Evolutionary conservation across 2,113 vertebrate species (phyloP), one percentile per base, ranked within the genome.

Genomic region (Todiramphus saurophagus): DNA sequence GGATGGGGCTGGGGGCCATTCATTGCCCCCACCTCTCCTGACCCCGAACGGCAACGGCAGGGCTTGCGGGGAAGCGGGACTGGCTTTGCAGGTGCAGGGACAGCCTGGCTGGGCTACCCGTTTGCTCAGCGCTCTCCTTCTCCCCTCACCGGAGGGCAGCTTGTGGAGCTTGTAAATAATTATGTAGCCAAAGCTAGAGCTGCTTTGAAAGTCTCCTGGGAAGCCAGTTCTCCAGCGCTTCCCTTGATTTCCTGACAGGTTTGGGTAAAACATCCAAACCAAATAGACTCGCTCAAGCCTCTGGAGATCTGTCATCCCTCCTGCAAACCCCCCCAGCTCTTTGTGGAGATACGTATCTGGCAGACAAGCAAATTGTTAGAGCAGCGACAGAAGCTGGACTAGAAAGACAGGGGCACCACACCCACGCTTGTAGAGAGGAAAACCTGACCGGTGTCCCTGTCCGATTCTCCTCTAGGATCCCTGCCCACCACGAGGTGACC

Each of bases 381-480:
- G 66, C 46, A 60, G 89, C 1, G 25, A 55, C 41, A 75, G 62
- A 48, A 79, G 66, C 44, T 63, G 20, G 58, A 44, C 58, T 63
- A 77, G 87, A 50, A 44, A 67, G 87, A 67, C 27, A n/a, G 43
- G 30, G 7, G 23, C 83, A 79, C 83, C 86, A 10, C 46, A 23
- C 16, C 82, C 58, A 20, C 0, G 0, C 58, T 15, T 7, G 63
- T 8, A 21, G 14, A 55, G 64, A 53, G 73, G 44, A 68, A 89
- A 90, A 72, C 25, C 97, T 93, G 48, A 98, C 98, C 97, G 0
- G 83, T 63, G 23, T 90, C 96, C 1, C 33, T 16, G 72, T 96
- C 67, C 0, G 83, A 76, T 6, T 98, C 97, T 83, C 78, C 94
- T 21, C 97, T 96, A 0, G 93, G 96, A n/a, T 99, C 98, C 75